Base-by-base conservation (phyloP, 2,113 vertebrate species). In the Lamprotornis superbus region DNA sequence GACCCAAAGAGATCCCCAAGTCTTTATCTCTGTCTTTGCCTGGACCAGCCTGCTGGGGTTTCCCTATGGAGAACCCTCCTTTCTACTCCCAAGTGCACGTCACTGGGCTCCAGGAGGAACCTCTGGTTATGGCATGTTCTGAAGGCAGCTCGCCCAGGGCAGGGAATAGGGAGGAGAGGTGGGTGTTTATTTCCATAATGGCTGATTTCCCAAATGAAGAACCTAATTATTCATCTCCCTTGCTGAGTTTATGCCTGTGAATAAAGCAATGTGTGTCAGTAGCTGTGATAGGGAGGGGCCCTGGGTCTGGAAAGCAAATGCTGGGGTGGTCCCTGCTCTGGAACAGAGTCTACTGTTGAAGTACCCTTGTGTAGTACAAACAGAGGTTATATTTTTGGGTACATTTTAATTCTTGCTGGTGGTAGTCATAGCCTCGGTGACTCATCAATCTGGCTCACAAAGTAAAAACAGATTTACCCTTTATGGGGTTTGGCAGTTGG, bases 361-460 rank as follows among this genome's bases (percentile, higher is more conserved):
- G 57, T 79, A 93, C 85, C 27, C 87, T 89, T 15, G 73, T 71
- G 86, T 11, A 59, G 49, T 15, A 94, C 81, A 94, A 97, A 97
- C 81, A 50, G 82, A 94, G 91, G 75, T 90, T 81, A 55, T 96
- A 47, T 92, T 85, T 57, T 65, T 95, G 86, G 94, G 94, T 70
- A 94, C 94, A 85, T 92, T 94, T 95, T 95, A 96, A 94, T 91
- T 95, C 89, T 85, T 90, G 76, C 88, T 94, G 74, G 68, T 96
- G 83, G 98, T 98, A 98, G 96, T 98, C 98, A 98, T 91, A 96
- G 96, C 71, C 42, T 77, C 5, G 9, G 71, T 98, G 98, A 98
- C 92, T 98, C 98, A 98, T 97, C 97, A 83, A 90, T 95, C 95
- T 98, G 98, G 97, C 97, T 98, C 94, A 91, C 87, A 95, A 97